Base-by-base conservation (phyloP, 2,888 invertebrate species). In the Epinotia ramella region DNA sequence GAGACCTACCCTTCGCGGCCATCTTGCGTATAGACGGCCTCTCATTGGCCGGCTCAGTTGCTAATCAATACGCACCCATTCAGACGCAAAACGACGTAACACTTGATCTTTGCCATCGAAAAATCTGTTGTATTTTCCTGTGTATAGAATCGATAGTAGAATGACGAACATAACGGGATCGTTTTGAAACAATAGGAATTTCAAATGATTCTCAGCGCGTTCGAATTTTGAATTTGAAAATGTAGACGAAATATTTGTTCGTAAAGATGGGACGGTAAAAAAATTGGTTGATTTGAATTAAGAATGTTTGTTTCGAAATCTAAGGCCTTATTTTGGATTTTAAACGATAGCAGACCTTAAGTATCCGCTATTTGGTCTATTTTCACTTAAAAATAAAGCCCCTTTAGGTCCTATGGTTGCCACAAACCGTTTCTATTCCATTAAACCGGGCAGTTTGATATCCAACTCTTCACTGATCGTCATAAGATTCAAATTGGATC, bases 1-100 rank as follows among this genome's bases (percentile, higher is more conserved):
- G 91, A 83, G 86, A 84, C 80, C 87, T 86, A 89, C 91, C 92
- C 91, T 84, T 79, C 86, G 80, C 87, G 83, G 94, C 94, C 94
- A 93, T 93, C 79, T 92, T 93, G 87, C 66, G 73, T 76, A 80
- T 82, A 80, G 80, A 78, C 78, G 82, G 80, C 82, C 81, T 79
- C 85, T 86, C 84, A 94, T 94, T 94, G 94, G 94, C 86, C 82
- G 85, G 84, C 79, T 86, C 84, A 73, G 62, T 85, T 86, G 83
- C 89, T 89, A 90, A 94, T 94, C 94, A 91, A 94, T 94, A 94
- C 86, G 79, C 79, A 81, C 73, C 28, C 33, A 53, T 67, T 75
- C 24, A 73, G 70, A 71, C 65, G 56, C 77, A 56, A 77, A 87
- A 87, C 18, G 86, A 56, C 82, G 64, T 79, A 84, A 73, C 57